Evolutionary conservation across 2,113 vertebrate species (phyloP).

Genomic region (Cettia cetti): DNA sequence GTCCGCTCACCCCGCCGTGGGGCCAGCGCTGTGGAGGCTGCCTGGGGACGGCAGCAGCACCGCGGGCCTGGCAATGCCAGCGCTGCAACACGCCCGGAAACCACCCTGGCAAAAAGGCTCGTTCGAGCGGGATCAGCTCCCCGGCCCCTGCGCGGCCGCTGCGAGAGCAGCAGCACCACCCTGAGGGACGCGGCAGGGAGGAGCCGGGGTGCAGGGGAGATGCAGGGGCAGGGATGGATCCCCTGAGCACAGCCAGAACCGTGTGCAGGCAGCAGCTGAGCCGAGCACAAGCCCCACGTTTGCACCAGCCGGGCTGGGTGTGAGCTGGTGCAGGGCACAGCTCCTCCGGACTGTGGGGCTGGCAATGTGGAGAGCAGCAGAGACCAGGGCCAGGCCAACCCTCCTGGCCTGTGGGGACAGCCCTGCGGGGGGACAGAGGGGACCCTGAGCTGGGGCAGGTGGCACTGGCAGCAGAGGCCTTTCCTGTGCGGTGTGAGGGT

Average conservation of each 20-base stretch:
- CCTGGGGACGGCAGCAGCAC: background rate
- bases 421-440: background rate
- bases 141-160: background rate
- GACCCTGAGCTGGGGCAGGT: accelerated
- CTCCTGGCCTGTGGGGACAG: background rate
- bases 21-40: accelerated
- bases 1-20: accelerated
- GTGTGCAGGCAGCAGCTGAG: accelerated
- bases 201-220: background rate
- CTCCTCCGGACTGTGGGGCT: accelerated
- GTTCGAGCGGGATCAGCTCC: background rate
- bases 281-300: accelerated
- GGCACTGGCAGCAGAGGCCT: background rate
- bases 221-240: too few species aligned
- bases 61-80: background rate
- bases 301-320: accelerated
- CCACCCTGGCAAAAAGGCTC: constrained; percentile 20
- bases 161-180: constrained; percentile 59
- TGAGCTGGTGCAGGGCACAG: background rate
- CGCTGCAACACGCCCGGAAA: background rate
- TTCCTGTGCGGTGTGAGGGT: accelerated
- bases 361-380: background rate
- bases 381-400: background rate
- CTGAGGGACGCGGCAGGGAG: constrained; percentile 17
- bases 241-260: too few species aligned